Evolutionary conservation across 2,113 vertebrate genomes (phyloP).

Genomic region (human): DNA sequence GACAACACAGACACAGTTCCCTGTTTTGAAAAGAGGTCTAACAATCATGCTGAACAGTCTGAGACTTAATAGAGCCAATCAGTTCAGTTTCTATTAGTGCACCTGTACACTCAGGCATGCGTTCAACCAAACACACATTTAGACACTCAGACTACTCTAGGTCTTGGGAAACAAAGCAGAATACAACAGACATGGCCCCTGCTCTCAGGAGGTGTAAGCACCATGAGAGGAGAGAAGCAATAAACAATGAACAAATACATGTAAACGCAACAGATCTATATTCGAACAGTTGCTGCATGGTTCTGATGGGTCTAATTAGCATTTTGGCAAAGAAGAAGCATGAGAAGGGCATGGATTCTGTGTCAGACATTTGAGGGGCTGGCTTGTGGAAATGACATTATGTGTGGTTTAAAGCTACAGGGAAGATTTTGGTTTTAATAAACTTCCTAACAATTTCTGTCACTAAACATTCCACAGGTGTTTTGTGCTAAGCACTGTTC

Average conservation of each 20-base stretch:
- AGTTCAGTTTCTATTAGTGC: neutral
- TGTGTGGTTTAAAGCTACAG: neutral
- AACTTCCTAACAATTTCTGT: neutral
- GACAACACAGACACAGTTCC: neutral
- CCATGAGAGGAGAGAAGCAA: neutral
- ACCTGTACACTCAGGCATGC: too few species aligned
- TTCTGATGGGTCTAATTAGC: neutral
- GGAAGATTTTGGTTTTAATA: neutral
- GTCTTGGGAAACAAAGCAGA: neutral
- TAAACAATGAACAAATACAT: neutral
- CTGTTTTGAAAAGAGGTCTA: neutral
- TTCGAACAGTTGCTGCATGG: neutral
- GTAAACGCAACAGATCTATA: neutral
- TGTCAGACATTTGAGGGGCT: neutral
- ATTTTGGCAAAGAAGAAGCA: neutral
- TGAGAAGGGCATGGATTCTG: neutral
- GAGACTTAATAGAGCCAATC: neutral
- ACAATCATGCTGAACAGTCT: neutral
- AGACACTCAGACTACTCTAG: neutral
- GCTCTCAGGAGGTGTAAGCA: neutral
- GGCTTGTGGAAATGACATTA: neutral
- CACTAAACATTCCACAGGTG: neutral
- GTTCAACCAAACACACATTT: neutral
- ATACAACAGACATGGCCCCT: neutral
- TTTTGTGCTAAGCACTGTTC: neutral